Base-by-base conservation (phyloP, 2,888 invertebrate genomes). In the Drosophila stalkeri region DNA sequence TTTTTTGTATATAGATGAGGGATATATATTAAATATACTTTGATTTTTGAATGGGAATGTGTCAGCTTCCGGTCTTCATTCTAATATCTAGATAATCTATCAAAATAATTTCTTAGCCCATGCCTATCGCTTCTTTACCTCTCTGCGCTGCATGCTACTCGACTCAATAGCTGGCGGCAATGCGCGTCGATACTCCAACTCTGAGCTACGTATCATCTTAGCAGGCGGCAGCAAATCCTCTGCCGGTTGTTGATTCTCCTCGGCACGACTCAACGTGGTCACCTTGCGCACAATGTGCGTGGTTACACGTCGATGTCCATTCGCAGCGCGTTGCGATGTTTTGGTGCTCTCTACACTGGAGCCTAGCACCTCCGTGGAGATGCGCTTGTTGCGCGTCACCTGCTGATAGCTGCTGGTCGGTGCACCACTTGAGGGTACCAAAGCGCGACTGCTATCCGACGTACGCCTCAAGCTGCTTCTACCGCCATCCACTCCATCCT, bases 201-300 rank as follows among this genome's bases (percentile, higher is more conserved):
- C 92, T 62, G 92, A 93, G 70, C 92, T 93, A 77, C 95, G 94
- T 86, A 94, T 94, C 91, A 94, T 94, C 91, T 95, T 95, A 57
- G 94, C 94, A 0, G 92, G 84, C 39, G 92, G 91, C 54, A 93
- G 68, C 85, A 96, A 92, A 91, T 96, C 96, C 91, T 97, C 96
- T 43, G 95, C 94, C 2, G 90, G 88, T 49, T 86, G 86, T 75
- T 95, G 95, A 84, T 96, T 95, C 92, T 98, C 97, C 92, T 98
- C 97, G 46, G 97, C 98, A 18, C 97, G 94, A 75, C 97, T 97
- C 81, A 98, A 92, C 3, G 98, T 98, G 41, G 98, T 98, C 85
- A 98, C 97, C 93, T 97, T 98, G 75, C 97, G 94, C 60, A 98
- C 96, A 76, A 98, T 97, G 91, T 97, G 95, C 49, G 97, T 97